Percentiles rank a stretch among this genome's conserved stretches.
These are phyloP conservation scores for Drosophila incognita DNA, from an alignment of 2,888 invertebrate species.

Conservation along the genomic window DNA sequence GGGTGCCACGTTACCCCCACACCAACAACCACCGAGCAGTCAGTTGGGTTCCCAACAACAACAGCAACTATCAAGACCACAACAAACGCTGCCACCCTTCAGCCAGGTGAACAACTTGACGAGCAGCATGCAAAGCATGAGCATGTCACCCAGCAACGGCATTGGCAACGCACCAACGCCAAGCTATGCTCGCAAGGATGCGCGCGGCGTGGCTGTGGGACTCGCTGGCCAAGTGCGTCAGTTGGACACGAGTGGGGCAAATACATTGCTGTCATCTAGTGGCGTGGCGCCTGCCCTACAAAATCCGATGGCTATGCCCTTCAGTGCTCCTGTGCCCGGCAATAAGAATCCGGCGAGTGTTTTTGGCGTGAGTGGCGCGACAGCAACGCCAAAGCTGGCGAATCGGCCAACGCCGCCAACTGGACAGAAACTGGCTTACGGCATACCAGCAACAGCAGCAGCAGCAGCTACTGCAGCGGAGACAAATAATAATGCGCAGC, in stretches of 20 bases:
- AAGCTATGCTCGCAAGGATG: slow-evolving; percentile 37
- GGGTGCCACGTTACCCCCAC: not conserved
- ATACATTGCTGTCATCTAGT: slow-evolving; percentile 32
- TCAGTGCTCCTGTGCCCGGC: slow-evolving; percentile 40
- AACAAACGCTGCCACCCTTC: not conserved
- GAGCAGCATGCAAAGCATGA: slow-evolving; percentile 73
- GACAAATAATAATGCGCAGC: slow-evolving; percentile 59
- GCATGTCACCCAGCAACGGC: slow-evolving; percentile 60
- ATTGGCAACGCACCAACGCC: slow-evolving; percentile 8
- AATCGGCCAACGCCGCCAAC: slow-evolving; percentile 8
- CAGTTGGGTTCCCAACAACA: slow-evolving; percentile 9
- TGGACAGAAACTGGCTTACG: slow-evolving; percentile 30
- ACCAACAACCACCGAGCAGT: slow-evolving; percentile 6
- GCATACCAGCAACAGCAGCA: slow-evolving; percentile 13
- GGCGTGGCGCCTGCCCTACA: slow-evolving; percentile 15
- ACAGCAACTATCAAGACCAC: not conserved
- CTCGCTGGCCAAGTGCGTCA: slow-evolving; percentile 15
- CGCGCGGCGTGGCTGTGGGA: slow-evolving; percentile 54
- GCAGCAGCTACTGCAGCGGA: slow-evolving; percentile 26
- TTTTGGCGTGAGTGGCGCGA: slow-evolving; percentile 37
- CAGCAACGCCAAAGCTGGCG: slow-evolving; percentile 5
- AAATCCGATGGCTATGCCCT: slow-evolving; percentile 56
- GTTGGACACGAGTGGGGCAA: slow-evolving; percentile 14
- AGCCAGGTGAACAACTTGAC: slow-evolving; percentile 47
- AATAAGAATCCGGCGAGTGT: slow-evolving; percentile 45